phyloP scores from a whole-genome alignment of 2,113 vertebrate species.

The Nannospalax galili region DNA sequence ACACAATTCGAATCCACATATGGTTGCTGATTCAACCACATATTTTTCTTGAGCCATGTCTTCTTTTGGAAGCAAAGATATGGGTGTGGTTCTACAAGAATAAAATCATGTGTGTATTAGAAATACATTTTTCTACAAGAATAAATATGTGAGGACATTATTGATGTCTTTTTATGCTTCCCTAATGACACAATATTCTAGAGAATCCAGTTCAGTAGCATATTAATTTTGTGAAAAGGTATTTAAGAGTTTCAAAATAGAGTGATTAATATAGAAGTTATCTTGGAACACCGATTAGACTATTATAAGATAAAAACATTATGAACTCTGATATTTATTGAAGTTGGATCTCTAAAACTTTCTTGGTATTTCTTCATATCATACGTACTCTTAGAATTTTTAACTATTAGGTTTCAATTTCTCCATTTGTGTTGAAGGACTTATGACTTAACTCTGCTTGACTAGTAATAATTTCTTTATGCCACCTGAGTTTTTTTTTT shows the following conservation, averaged over 20 bases:
- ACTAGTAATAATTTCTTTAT: background rate
- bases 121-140: slow-evolving; percentile 29
- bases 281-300: background rate
- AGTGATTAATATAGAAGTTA: background rate
- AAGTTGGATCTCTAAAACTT: background rate
- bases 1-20: slow-evolving; percentile 1
- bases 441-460: background rate
- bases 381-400: background rate
- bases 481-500: background rate
- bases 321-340: background rate
- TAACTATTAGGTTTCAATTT: background rate
- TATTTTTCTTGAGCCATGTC: slow-evolving; percentile 55
- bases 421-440: background rate
- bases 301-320: background rate
- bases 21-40: slow-evolving; percentile 48
- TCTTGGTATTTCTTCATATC: background rate
- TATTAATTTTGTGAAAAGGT: background rate
- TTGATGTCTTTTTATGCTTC: background rate
- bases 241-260: background rate
- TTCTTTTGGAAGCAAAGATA: slow-evolving; percentile 59
- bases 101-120: background rate
- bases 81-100: slow-evolving; percentile 47
- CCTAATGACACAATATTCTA: background rate
- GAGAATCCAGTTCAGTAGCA: background rate
- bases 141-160: background rate